These are phyloP conservation scores for Erythrolamprus reginae DNA, from an alignment of 2,113 vertebrate genomes.

Conservation along the genomic window DNA sequence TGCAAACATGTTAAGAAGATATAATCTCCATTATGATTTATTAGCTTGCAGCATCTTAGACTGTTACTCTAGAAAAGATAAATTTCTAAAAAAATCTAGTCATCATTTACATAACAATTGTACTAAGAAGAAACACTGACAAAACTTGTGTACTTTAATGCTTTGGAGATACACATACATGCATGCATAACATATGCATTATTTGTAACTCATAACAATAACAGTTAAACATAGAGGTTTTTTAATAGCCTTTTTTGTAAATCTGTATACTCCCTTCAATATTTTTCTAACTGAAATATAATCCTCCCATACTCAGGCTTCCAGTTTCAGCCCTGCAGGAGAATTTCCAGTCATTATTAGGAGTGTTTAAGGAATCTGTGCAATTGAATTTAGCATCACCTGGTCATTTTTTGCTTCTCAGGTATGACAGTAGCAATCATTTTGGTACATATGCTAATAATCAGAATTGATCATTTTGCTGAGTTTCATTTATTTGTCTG, in stretches of 20 bases:
- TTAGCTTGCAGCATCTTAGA: neutral
- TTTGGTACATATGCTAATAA: neutral
- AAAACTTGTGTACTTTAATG: neutral
- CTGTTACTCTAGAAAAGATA: neutral
- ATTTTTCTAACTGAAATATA: neutral
- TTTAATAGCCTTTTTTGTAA: neutral
- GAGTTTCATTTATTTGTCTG: constrained; percentile 30
- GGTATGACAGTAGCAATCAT: constrained; percentile 59
- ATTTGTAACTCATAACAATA: neutral
- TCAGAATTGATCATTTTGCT: neutral
- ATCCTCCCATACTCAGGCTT: constrained; percentile 66
- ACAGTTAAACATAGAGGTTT: neutral
- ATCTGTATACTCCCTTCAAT: neutral
- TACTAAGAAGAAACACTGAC: neutral
- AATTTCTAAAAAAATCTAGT: neutral
- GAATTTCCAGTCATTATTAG: constrained; percentile 79
- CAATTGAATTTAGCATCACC: constrained; percentile 90
- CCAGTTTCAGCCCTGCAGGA: constrained; percentile 80
- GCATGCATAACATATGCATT: too few species aligned
- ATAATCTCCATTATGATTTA: neutral
- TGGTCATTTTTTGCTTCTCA: constrained; percentile 90
- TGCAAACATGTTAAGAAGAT: neutral
- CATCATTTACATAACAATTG: neutral
- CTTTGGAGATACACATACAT: neutral
- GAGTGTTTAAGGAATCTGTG: constrained; percentile 85